These are phyloP conservation scores for Balaeniceps rex DNA, from an alignment of 2,113 vertebrate genomes.

Conservation along the genomic window DNA sequence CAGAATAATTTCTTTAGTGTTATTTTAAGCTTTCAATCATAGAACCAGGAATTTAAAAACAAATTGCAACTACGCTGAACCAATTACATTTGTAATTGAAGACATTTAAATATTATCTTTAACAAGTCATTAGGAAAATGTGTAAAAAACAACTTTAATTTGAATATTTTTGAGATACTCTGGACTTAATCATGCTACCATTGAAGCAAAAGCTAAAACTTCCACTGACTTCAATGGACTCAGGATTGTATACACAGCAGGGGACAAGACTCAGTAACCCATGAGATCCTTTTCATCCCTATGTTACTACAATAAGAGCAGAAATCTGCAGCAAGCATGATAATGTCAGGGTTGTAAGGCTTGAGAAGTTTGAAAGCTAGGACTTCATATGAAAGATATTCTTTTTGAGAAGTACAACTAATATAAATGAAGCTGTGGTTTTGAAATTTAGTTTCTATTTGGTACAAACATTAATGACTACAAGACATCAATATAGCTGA, in stretches of 20 bases:
- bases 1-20: neutral
- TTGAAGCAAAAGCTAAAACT: neutral
- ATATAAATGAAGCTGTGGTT: neutral
- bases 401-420: neutral
- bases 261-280: neutral
- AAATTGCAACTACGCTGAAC: neutral
- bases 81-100: neutral
- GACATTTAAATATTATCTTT: neutral
- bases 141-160: neutral
- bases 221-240: neutral
- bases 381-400: neutral
- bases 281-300: neutral
- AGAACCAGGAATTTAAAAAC: neutral
- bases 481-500: neutral
- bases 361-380: neutral
- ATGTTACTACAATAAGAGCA: neutral
- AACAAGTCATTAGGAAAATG: neutral
- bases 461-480: neutral
- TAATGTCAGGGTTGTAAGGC: neutral
- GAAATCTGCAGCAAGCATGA: slow-evolving; percentile 7
- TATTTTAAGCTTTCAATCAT: neutral
- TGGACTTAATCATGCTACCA: neutral
- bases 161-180: neutral
- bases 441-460: slow-evolving; percentile 6
- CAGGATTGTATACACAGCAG: neutral